These are phyloP conservation scores for Hassar affinis DNA, from an alignment of 2,113 vertebrate genomes.

Conservation along the genomic window DNA sequence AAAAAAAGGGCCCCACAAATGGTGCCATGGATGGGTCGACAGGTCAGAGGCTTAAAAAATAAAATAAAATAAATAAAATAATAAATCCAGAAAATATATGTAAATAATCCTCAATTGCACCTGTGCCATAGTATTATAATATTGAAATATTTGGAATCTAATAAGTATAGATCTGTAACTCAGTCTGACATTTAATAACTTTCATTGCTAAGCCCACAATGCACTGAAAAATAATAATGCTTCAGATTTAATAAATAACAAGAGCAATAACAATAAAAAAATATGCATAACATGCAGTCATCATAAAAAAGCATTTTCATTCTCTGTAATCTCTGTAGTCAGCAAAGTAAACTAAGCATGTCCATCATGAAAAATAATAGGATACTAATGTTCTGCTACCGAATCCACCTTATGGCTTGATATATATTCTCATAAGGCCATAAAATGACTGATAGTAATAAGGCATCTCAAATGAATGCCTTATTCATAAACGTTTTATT, in stretches of 20 bases:
- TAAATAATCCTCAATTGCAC: background rate
- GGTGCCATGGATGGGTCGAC: background rate
- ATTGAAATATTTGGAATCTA: conserved; percentile 7
- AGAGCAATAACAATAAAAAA: conserved; percentile 44
- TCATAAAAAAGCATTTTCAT: conserved; percentile 23
- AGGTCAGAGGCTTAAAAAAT: background rate
- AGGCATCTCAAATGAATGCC: conserved; percentile 32
- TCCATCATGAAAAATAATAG: conserved; percentile 38
- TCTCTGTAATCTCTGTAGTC: conserved; percentile 22
- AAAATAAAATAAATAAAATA: background rate
- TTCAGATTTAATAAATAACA: conserved; percentile 55
- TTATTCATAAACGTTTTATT: conserved; percentile 18
- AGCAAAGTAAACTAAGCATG: conserved; percentile 7
- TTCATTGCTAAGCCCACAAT: background rate
- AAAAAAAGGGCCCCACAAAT: conserved; percentile 22
- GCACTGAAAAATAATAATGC: conserved; percentile 34
- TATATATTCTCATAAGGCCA: conserved; percentile 10
- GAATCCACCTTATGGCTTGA: conserved; percentile 14
- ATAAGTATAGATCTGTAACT: conserved; percentile 4
- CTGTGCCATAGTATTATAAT: background rate
- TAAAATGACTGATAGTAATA: conserved; percentile 5
- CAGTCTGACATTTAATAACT: background rate
- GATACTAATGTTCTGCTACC: conserved; percentile 18
- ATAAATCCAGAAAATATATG: background rate
- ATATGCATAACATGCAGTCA: conserved; percentile 40